These are phyloP conservation scores for Euzophera pinguis DNA, from an alignment of 2,888 invertebrate species.

Conservation along the genomic window DNA sequence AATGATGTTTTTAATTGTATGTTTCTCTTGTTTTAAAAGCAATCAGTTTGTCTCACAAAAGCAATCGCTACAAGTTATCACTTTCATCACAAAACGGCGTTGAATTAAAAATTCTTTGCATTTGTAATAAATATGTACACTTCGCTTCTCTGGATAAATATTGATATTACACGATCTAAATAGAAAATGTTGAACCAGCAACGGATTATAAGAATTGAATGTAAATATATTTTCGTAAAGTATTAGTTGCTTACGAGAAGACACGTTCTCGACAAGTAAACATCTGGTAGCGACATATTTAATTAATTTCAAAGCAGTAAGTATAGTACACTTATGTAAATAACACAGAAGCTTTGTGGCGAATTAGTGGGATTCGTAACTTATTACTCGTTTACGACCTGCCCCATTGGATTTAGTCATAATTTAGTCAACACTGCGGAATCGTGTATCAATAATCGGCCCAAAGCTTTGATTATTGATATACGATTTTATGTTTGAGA, in stretches of 20 bases:
- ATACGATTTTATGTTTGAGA: no score
- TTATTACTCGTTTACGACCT: no score
- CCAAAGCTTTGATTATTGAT: no score
- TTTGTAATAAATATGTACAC: not conserved
- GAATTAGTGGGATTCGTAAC: not conserved
- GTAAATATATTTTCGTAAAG: not conserved
- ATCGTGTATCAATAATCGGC: no score
- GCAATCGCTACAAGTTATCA: not conserved
- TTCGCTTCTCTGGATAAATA: not conserved
- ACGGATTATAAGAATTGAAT: constrained; percentile 8
- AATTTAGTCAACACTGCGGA: no score
- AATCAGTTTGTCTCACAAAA: not conserved
- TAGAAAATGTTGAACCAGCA: constrained; percentile 3
- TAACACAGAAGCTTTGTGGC: constrained; percentile 8
- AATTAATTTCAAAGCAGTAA: constrained; percentile 54
- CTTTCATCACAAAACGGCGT: not conserved
- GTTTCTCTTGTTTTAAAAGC: no score
- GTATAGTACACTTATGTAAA: constrained; percentile 9
- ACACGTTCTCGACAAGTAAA: constrained; percentile 23
- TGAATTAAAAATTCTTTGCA: constrained; percentile 10
- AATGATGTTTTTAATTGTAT: no score
- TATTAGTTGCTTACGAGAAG: not conserved
- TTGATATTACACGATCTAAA: not conserved
- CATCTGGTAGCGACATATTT: constrained; percentile 53
- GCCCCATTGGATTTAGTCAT: no score